Evolutionary conservation across 2,113 vertebrate species (phyloP).

Genomic region (Rhinoderma darwinii): DNA sequence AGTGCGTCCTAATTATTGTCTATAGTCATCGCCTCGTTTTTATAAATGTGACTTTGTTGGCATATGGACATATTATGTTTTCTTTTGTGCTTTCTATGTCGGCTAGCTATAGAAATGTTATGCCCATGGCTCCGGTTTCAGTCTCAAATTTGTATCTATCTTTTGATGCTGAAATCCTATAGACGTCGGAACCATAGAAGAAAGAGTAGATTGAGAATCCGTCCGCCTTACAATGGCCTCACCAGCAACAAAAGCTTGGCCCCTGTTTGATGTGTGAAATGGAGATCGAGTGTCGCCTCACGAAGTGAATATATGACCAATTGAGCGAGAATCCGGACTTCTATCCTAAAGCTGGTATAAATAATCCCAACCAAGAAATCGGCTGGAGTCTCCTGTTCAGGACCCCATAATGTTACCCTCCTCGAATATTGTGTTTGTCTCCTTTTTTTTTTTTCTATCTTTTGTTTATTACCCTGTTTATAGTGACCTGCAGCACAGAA

Average conservation of each 20-base stretch:
- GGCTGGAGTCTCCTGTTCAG: background rate
- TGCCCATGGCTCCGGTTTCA: background rate
- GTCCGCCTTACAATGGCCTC: background rate
- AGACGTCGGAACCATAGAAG: background rate
- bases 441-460: too few species aligned
- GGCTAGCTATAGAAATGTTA: background rate
- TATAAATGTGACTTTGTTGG: too few species aligned
- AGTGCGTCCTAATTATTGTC: too few species aligned
- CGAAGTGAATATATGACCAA: background rate
- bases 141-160: background rate
- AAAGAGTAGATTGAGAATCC: background rate
- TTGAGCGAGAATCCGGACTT: background rate
- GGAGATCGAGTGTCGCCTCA: background rate
- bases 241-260: background rate
- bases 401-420: background rate
- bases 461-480: too few species aligned
- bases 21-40: too few species aligned
- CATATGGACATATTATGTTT: too few species aligned
- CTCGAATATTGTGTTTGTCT: too few species aligned
- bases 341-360: background rate
- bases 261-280: background rate
- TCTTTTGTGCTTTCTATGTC: background rate
- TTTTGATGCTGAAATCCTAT: background rate
- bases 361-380: background rate
- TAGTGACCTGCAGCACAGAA: too few species aligned